Base-by-base conservation (phyloP, 2,113 vertebrate genomes). In the Podarcis cretensis region DNA sequence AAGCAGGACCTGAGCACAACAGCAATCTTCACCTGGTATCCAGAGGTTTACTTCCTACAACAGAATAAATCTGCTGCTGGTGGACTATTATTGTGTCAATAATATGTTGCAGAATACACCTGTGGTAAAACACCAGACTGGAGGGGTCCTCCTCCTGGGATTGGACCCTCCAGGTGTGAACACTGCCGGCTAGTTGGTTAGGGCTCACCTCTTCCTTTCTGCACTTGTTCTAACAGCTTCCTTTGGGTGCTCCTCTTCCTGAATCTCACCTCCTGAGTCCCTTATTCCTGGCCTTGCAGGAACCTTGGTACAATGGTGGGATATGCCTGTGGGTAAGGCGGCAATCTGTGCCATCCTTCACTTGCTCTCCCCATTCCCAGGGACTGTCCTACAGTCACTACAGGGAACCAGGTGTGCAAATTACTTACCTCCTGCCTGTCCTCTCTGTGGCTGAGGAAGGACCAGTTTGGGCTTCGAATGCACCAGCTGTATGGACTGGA, bases 301-400 rank as follows among this genome's bases (percentile, higher is more conserved):
- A 1, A 0, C 85, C 80, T 82, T 81, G 25, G 1, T 2, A 0
- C 81, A 80, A 73, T 83, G 66, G 86, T 89, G 87, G 0, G 0
- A 71, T 79, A 40, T 43, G 0, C 25, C 0, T 48, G 14, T 37
- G 23, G 66, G 5, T n/a, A 25, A 43, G 20, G 57, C 25, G n/a
- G 40, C 25, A n/a, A 8, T 2, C 5, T 2, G 32, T 27, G 12
- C 43, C 48, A 6, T 21, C n/a, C n/a, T 12, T 43, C 43, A 48
- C 12, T 1, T 54, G 48, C 48, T 54, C 48, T 54, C 48, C 6
- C 20, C 35, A 6, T 16, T 5, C 43, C 10, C 48, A 54, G 43
- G 48, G 32, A 48, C 21, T 48, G 9, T 5, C 8, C 35, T 37
- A 14, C 3, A 16, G 32, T 37, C 73, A 75, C 23, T 43, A 4